Evolutionary conservation across 2,888 invertebrate species (phyloP).

Genomic region (Ochropleura plecta): DNA sequence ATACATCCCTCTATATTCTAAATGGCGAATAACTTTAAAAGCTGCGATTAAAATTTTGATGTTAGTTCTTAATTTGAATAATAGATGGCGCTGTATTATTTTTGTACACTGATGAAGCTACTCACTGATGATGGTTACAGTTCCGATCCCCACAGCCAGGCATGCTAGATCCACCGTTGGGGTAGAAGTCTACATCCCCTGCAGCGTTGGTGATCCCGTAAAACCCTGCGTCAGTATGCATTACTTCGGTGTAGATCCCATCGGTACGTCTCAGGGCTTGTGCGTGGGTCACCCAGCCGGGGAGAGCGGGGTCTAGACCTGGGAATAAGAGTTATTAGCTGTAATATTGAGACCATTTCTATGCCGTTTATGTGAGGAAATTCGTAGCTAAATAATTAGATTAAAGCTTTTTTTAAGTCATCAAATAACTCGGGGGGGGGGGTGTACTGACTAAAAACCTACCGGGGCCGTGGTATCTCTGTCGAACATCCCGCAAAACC

Average conservation of each 20-base stretch:
- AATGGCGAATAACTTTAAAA: too few relatives aligned
- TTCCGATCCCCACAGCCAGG: conserved; percentile 12
- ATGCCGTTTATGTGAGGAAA: too few relatives aligned
- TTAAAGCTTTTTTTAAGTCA: too few relatives aligned
- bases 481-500: too few relatives aligned
- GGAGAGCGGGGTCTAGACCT: conserved; percentile 39
- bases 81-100: too few relatives aligned
- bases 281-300: conserved; percentile 32
- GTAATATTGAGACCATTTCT: not conserved
- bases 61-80: too few relatives aligned
- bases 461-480: too few relatives aligned
- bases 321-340: not conserved
- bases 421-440: too few relatives aligned
- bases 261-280: conserved; percentile 21
- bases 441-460: too few relatives aligned
- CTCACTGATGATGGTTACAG: conserved; percentile 45
- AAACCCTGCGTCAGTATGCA: conserved; percentile 44
- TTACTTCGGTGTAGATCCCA: conserved; percentile 30
- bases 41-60: too few relatives aligned
- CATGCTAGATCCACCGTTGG: conserved; percentile 26
- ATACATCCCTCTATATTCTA: too few relatives aligned
- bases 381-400: too few relatives aligned
- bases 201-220: conserved; percentile 23
- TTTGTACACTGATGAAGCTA: not conserved
- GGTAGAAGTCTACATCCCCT: conserved; percentile 42